Evolutionary conservation across 2,797 vertebrate species (phyloP).

Genomic region (Helicolenus hilgendorfi): DNA sequence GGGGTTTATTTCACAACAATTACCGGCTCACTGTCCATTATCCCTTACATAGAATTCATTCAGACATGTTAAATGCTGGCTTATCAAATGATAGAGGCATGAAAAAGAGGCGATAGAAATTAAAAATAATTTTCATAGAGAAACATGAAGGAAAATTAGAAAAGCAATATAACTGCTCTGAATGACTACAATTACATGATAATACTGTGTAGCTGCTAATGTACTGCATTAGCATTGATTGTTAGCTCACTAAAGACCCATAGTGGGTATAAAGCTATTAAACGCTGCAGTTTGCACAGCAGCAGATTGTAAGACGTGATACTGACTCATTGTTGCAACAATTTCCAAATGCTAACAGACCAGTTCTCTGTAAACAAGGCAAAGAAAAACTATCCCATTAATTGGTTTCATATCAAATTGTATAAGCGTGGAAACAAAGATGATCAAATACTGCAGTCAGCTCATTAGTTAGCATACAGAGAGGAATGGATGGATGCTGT

Average conservation of each 20-base stretch:
- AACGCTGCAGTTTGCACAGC: conserved; percentile 33
- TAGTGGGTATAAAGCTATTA: conserved; percentile 24
- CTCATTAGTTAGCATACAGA: conserved; percentile 50
- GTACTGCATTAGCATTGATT: conserved; percentile 48
- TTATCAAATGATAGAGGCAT: conserved; percentile 14
- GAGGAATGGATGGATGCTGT: conserved; percentile 26
- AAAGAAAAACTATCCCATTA: conserved; percentile 28
- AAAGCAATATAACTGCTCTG: not conserved
- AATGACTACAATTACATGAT: conserved; percentile 31
- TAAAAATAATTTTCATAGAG: not conserved
- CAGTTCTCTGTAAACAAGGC: conserved; percentile 29
- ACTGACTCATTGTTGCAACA: not conserved
- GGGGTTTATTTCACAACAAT: no score
- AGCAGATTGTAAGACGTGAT: not conserved
- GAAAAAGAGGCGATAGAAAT: not conserved
- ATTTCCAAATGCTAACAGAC: conserved; percentile 21
- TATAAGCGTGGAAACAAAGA: conserved; percentile 35
- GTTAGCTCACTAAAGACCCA: conserved; percentile 49
- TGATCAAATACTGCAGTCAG: conserved; percentile 42
- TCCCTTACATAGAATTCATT: not conserved
- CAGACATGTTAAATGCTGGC: not conserved
- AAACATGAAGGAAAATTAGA: conserved; percentile 21
- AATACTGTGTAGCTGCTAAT: conserved; percentile 21
- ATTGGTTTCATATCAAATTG: conserved; percentile 48
- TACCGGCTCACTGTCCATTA: not conserved